Conservation (phyloP, 2,113 vertebrate species). For the Ophthalmolycus amberensis region DNA sequence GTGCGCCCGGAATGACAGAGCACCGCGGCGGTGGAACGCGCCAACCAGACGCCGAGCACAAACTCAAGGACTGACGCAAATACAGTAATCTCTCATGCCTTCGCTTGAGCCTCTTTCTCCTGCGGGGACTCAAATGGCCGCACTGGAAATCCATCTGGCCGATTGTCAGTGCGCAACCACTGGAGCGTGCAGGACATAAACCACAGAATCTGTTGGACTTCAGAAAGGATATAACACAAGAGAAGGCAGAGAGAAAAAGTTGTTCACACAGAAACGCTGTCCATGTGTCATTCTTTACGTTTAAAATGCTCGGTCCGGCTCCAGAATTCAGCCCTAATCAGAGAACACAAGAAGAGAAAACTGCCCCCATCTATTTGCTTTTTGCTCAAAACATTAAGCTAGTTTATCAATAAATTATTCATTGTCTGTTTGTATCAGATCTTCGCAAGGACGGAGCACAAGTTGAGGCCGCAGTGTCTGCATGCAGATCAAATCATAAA, state of each 20-base stretch:
- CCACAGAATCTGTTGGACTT: slow-evolving; percentile 56
- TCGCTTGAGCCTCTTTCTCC: slow-evolving; percentile 31
- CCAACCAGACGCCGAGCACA: slow-evolving; percentile 44
- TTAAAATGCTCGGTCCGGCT: slow-evolving; percentile 15
- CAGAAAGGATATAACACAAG: slow-evolving; percentile 32
- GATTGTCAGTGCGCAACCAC: slow-evolving; percentile 49
- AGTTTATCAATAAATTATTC: slow-evolving; percentile 59
- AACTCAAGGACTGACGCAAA: slow-evolving; percentile 70
- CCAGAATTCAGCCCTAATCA: not conserved
- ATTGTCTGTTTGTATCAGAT: slow-evolving; percentile 29
- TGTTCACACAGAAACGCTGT: not conserved
- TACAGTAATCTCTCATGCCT: slow-evolving; percentile 70
- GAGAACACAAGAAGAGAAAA: slow-evolving; percentile 8
- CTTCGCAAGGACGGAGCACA: not conserved
- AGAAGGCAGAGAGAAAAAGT: slow-evolving; percentile 19
- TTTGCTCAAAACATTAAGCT: slow-evolving; percentile 42
- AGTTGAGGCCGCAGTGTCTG: not conserved
- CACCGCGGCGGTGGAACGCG: slow-evolving; percentile 34
- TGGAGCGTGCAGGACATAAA: slow-evolving; percentile 47
- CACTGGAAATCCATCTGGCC: slow-evolving; percentile 60
- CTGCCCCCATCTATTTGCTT: slow-evolving; percentile 28
- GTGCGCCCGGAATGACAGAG: slow-evolving; percentile 72
- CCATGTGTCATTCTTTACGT: not conserved
- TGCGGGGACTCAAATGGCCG: slow-evolving; percentile 36
- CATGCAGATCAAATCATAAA: slow-evolving; percentile 27